Evolutionary conservation across 2,113 vertebrate species (phyloP).

Genomic region (Microtus montanus): DNA sequence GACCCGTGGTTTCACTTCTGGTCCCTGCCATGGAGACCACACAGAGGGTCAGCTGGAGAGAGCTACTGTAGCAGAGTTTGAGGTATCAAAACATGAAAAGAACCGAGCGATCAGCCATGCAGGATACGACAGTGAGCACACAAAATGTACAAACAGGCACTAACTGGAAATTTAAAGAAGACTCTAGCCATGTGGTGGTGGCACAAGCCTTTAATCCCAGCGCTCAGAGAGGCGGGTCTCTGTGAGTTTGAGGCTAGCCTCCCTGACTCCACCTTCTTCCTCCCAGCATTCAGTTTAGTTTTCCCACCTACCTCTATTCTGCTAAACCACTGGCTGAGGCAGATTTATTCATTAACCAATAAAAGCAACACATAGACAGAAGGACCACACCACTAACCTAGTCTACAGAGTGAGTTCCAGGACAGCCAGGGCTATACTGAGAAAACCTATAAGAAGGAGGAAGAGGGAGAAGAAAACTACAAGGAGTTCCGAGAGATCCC

Average conservation of each 20-base stretch:
- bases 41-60: background rate
- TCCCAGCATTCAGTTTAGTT: no score
- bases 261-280: no score
- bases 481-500: background rate
- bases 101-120: background rate
- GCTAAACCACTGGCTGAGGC: no score
- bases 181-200: background rate
- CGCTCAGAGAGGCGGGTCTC: background rate
- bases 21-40: rapidly evolving
- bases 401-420: no score
- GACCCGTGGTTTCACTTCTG: no score
- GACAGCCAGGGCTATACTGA: no score
- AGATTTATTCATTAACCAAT: no score
- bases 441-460: no score
- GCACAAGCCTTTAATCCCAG: background rate
- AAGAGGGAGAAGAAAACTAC: background rate
- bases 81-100: background rate
- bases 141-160: background rate
- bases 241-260: background rate
- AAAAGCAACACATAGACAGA: no score
- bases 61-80: background rate
- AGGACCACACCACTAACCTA: no score
- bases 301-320: no score
- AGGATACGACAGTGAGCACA: background rate
- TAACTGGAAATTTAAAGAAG: background rate